These are phyloP conservation scores for Drosophila melanogaster DNA, from an alignment of 1,140 invertebrate genomes.

Conservation along the genomic window Release_6_plus_ISO1_MT NT_033777.3:26485001-26485500, in stretches of 20 bases:
- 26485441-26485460: neutral
- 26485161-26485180: constrained; percentile 49
- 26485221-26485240: constrained; percentile 22
- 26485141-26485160: constrained; percentile 52
- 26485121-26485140: constrained; percentile 24
- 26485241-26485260: neutral
- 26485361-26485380: too few species aligned
- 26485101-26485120: constrained; percentile 37
- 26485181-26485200: constrained; percentile 47
- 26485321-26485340: neutral
- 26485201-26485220: constrained; percentile 43
- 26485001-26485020: constrained; percentile 19
- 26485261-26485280: neutral
- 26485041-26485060: constrained; percentile 2
- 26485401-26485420: neutral
- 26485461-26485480: constrained; percentile 7
- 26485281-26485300: neutral
- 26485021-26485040: constrained; percentile 28
- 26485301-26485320: neutral
- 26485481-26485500: constrained; percentile 8
- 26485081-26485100: constrained; percentile 54
- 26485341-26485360: too few species aligned
- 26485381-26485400: neutral
- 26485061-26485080: constrained; percentile 13
- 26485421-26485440: neutral